Evolutionary conservation across 37 sponge, comb jelly and placozoan genomes (phyloP), one percentile per base, ranked within the genome.

Genomic region (Mnemiopsis leidyi): DNA sequence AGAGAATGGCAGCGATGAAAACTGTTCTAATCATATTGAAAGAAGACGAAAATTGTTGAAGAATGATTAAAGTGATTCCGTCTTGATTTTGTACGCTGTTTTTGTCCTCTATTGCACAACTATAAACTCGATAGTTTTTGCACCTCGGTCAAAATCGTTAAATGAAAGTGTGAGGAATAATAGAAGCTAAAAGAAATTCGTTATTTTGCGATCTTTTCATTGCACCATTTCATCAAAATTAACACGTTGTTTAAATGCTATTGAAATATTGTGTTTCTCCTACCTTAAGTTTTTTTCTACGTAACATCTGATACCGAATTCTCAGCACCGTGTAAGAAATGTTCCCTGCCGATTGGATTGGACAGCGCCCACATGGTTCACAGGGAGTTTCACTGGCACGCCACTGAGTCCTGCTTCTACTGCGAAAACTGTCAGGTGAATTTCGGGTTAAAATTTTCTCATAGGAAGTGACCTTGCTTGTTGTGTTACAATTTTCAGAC

Each of bases 361-460:
- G 90, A 85, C 61, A 85, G 90, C 39, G 90, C 61, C 3, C 90
- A 85, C 90, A 85, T 85, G 90, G 90, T 85, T 1, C 90, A 85
- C 61, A 85, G 61, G 24, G 90, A 85, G 16, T 32, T 39, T 61
- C 90, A 85, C 30, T 85, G 90, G 90, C 90, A 85, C 90, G 90
- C 90, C 0, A 85, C 90, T 40, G 90, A 85, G 90, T 85, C 90
- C 61, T 85, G 90, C 29, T 85, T 85, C 90, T 85, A 28, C 90
- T 85, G 90, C 30, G 90, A 85, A 29, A 85, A 85, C 48, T 85
- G 90, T 28, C 90, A 85, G 90, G 90, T 85, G n/a, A n/a, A n/a
- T n/a, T n/a, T n/a, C n/a, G n/a, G n/a, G n/a, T n/a, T n/a, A n/a
- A n/a, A n/a, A n/a, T n/a, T n/a, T n/a, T n/a, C n/a, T n/a, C n/a